These are phyloP conservation scores for Chionis minor DNA, from an alignment of 2,113 vertebrate genomes.

Conservation along the genomic window DNA sequence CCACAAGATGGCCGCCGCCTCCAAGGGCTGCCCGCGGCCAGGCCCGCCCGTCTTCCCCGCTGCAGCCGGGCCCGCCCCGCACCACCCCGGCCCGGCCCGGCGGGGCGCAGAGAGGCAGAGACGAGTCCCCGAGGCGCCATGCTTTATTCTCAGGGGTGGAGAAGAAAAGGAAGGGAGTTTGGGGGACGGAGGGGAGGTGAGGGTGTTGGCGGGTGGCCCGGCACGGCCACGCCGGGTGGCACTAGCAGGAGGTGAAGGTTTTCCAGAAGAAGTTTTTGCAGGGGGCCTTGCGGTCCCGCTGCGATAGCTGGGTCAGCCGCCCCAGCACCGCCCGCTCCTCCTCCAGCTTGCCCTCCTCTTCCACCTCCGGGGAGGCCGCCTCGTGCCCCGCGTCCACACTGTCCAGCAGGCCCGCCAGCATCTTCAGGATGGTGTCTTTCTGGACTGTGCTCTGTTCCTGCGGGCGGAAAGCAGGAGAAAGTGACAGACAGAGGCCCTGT, in stretches of 20 bases:
- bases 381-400: slow-evolving; percentile 66
- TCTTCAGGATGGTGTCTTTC: slow-evolving; percentile 83
- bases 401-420: slow-evolving; percentile 82
- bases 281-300: slow-evolving; percentile 87
- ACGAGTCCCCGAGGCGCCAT: slow-evolving; percentile 60
- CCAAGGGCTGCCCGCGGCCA: no score
- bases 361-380: slow-evolving; percentile 38
- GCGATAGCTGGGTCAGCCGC: slow-evolving; percentile 75
- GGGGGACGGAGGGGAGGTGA: background rate
- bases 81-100: background rate
- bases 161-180: background rate
- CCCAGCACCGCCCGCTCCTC: slow-evolving; percentile 77
- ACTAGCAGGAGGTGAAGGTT: slow-evolving; percentile 90
- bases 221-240: background rate
- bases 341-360: slow-evolving; percentile 80
- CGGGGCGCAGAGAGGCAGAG: background rate
- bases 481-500: fast-evolving
- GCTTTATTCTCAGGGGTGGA: slow-evolving; percentile 75
- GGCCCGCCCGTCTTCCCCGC: background rate
- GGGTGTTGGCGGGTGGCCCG: background rate
- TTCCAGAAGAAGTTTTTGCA: slow-evolving; percentile 97
- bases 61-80: background rate
- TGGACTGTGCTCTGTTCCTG: slow-evolving; percentile 83
- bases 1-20: background rate
- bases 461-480: background rate